Conservation (phyloP, 64 coral and sea anemone species). For the Stichodactyla mertensii region DNA sequence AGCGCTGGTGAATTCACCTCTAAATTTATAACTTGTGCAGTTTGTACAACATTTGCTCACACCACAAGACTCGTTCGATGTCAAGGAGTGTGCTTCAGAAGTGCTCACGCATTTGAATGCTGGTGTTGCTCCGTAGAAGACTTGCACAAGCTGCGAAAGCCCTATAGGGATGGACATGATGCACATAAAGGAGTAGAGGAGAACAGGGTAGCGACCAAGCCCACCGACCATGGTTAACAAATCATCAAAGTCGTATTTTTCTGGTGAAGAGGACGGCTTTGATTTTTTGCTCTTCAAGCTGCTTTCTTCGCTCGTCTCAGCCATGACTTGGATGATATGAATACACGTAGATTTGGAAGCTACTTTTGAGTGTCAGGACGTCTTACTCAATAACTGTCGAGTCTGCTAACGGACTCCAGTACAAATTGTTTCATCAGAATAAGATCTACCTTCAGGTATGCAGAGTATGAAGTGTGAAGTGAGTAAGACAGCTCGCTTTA, state of each 20-base stretch:
- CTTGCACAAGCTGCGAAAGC: conserved; percentile 35
- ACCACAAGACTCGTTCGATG: conserved; percentile 11
- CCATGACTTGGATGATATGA: background rate
- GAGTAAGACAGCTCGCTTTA: too few species aligned
- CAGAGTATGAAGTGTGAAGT: too few species aligned
- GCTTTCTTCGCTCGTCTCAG: background rate
- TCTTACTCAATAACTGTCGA: too few species aligned
- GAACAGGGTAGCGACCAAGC: conserved; percentile 41
- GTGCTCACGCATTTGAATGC: conserved; percentile 8
- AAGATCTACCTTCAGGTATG: too few species aligned
- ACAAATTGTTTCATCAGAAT: too few species aligned
- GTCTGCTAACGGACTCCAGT: too few species aligned
- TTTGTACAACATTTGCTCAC: conserved; percentile 35
- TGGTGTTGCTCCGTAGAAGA: conserved; percentile 60
- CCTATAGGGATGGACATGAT: conserved; percentile 40
- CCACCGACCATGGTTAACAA: conserved; percentile 43
- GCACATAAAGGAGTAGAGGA: conserved; percentile 25
- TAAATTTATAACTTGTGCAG: conserved; percentile 50
- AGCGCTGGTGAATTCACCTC: conserved; percentile 46
- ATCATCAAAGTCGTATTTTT: conserved; percentile 50
- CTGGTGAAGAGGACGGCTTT: background rate
- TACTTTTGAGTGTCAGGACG: too few species aligned
- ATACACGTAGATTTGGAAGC: too few species aligned
- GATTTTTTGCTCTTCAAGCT: background rate
- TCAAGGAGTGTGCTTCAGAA: background rate